These are phyloP conservation scores for Acanthoscelides obtectus DNA, from an alignment of 2,888 invertebrate genomes.

Conservation along the genomic window DNA sequence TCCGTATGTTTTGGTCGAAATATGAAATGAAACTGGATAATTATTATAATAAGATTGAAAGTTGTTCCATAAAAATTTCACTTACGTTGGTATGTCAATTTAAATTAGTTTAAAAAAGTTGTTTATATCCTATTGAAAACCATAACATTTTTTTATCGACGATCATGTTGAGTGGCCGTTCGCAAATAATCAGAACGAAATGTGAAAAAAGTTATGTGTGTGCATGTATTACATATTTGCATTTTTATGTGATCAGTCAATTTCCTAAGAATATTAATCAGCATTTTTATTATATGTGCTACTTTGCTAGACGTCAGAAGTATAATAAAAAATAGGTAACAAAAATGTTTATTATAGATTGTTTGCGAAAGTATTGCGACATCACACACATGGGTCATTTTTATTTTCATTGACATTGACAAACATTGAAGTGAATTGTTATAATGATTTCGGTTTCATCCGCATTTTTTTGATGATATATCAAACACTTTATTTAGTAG, in stretches of 20 bases:
- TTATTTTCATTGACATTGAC: too few species aligned
- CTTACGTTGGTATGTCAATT: background rate
- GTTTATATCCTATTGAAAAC: background rate
- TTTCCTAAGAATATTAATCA: background rate
- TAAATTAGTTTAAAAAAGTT: background rate
- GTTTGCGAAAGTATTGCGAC: too few species aligned
- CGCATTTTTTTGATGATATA: too few species aligned
- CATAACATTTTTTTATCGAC: background rate
- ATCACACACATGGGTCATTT: too few species aligned
- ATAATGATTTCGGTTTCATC: too few species aligned
- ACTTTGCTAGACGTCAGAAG: too few species aligned
- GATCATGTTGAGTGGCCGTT: background rate
- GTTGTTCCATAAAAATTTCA: background rate
- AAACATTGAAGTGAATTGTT: too few species aligned
- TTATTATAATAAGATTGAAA: background rate
- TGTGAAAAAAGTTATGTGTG: background rate
- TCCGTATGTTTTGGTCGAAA: too few species aligned
- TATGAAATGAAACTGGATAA: background rate
- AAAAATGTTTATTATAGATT: too few species aligned
- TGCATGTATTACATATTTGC: background rate
- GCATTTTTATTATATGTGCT: background rate
- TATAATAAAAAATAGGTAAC: too few species aligned
- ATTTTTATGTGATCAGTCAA: background rate
- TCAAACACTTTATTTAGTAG: too few species aligned
- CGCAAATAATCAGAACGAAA: background rate